Percentiles rank a stretch among this genome's conserved stretches.
phyloP scores from a whole-genome alignment of 2,113 vertebrate species.

The Hypanus sabinus region DNA sequence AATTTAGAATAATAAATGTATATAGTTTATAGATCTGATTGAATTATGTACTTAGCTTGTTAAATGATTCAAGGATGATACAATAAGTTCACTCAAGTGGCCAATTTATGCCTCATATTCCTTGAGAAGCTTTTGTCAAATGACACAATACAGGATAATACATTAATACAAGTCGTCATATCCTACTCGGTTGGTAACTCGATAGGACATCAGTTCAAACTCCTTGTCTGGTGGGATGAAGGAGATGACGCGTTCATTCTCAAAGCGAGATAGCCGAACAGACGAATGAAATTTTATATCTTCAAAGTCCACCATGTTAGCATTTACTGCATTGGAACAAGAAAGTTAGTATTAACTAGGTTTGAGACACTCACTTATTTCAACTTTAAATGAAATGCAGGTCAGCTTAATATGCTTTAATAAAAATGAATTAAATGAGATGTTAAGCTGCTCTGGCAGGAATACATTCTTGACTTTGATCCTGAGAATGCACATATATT shows the following conservation, averaged over 20 bases:
- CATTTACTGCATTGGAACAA: background rate
- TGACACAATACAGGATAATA: background rate
- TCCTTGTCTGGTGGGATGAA: constrained; percentile 35
- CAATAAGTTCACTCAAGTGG: background rate
- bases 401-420: constrained; percentile 5
- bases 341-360: background rate
- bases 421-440: background rate
- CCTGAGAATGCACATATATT: background rate
- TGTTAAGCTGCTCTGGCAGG: background rate
- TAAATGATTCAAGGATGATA: background rate
- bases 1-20: no score
- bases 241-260: constrained; percentile 21
- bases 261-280: constrained; percentile 30
- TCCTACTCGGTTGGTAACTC: constrained; percentile 15
- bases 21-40: no score
- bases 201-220: constrained; percentile 31
- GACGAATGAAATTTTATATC: constrained; percentile 27
- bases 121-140: background rate
- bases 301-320: constrained; percentile 10
- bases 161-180: background rate
- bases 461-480: background rate
- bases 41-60: background rate
- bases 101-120: background rate
- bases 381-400: background rate
- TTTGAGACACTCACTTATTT: background rate